Base-by-base conservation (phyloP, 2,888 invertebrate genomes). In the Watsonalla cultraria region DNA sequence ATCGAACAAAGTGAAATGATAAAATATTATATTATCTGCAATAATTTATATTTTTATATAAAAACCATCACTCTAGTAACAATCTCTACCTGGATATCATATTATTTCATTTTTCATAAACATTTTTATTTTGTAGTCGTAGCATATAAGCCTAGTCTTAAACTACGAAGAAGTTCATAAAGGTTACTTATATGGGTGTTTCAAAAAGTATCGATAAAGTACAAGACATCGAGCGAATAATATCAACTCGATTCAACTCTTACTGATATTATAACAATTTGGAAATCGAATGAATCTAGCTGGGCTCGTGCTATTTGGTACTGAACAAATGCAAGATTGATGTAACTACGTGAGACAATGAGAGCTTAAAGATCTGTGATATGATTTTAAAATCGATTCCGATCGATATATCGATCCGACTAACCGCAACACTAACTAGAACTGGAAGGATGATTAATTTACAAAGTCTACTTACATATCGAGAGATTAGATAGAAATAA, bases 31-130 rank as follows among this genome's bases (percentile, higher is more conserved):
- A 74, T 68, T 71, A 71, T 79, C 73, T 77, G 82, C 74, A 74
- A 68, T 75, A 68, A 67, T 77, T 77, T 76, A 74, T 80, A 84
- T 79, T 84, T 85, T 86, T 86, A 75, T 83, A 82, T 79, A 89
- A 89, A 89, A 90, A 87, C 82, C 87, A 86, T 84, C 86, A 82
- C 81, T 86, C 87, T 90, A 90, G 78, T 90, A 90, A 90, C 90
- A 90, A 90, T 85, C 72, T 84, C 90, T 90, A 90, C 90, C 78
- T 76, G 87, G 80, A 85, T 89, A 76, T 71, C 65, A 61, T 60
- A 82, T 78, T 71, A 83, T 87, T 86, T 80, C 83, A 80, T 71
- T 77, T 72, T 82, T 81, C 70, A 78, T 86, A 86, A 88, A 86
- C 83, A 84, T 80, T 77, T 84, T 82, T 74, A 72, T 69, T 79